Percentiles rank a stretch among this genome's conserved stretches.
These are phyloP conservation scores for Bujurquina vittata DNA, from an alignment of 2,113 vertebrate genomes.

Conservation along the genomic window DNA sequence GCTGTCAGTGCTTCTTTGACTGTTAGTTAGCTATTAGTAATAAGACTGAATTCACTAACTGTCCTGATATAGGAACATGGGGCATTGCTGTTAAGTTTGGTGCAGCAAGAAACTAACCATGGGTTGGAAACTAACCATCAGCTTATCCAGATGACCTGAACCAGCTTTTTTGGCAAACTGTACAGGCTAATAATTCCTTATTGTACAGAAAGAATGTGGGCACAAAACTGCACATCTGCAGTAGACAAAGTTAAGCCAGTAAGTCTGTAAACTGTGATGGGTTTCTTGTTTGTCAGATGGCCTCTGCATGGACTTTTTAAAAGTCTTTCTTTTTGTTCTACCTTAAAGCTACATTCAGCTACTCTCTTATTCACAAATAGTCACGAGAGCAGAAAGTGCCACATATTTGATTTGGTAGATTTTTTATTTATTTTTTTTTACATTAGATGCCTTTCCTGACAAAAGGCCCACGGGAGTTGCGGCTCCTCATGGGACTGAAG, in stretches of 20 bases:
- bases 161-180: rapidly evolving
- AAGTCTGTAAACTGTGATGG: neutral
- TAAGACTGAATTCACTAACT: neutral
- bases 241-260: neutral
- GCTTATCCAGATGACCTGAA: neutral
- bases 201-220: neutral
- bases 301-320: neutral
- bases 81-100: no score
- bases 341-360: neutral
- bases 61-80: neutral
- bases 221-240: neutral
- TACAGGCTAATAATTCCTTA: neutral
- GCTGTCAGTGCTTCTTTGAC: neutral
- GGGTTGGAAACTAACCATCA: neutral
- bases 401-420: rapidly evolving
- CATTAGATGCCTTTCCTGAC: no score
- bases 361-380: rapidly evolving
- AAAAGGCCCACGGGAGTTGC: neutral
- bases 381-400: neutral
- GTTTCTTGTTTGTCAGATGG: neutral
- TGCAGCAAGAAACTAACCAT: neutral
- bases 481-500: rapidly evolving
- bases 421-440: no score
- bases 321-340: rapidly evolving
- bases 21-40: neutral